Evolutionary conservation across 2,113 vertebrate genomes (phyloP).

Genomic region (Bubo scandiacus): DNA sequence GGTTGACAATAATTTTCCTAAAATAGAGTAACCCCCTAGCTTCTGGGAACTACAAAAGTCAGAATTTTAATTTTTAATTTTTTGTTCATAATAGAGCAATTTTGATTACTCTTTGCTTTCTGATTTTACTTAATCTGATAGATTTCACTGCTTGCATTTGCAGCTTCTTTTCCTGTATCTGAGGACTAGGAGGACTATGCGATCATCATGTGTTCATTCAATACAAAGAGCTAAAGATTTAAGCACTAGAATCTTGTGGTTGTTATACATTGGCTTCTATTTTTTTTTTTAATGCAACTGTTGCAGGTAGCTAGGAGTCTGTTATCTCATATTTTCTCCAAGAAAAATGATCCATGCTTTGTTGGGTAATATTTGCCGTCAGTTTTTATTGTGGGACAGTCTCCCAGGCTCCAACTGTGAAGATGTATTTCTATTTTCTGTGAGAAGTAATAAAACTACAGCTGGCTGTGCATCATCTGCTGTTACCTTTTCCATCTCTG

Average conservation of each 20-base stretch:
- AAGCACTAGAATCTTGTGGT: background rate
- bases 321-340: background rate
- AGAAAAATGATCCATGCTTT: background rate
- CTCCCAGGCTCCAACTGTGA: background rate
- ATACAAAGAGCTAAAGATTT: background rate
- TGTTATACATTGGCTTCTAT: background rate
- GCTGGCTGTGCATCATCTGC: background rate
- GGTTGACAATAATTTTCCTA: background rate
- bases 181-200: background rate
- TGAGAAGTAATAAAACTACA: background rate
- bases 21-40: background rate
- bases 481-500: background rate
- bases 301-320: background rate
- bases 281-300: background rate
- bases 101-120: background rate
- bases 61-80: background rate
- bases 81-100: background rate
- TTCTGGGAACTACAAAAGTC: background rate
- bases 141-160: background rate
- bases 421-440: background rate
- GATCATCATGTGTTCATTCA: background rate
- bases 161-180: background rate
- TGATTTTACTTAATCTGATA: background rate
- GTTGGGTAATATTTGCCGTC: background rate
- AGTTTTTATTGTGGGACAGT: background rate